Conservation (phyloP, 2,113 vertebrate genomes). For the Chamaea fasciata region DNA sequence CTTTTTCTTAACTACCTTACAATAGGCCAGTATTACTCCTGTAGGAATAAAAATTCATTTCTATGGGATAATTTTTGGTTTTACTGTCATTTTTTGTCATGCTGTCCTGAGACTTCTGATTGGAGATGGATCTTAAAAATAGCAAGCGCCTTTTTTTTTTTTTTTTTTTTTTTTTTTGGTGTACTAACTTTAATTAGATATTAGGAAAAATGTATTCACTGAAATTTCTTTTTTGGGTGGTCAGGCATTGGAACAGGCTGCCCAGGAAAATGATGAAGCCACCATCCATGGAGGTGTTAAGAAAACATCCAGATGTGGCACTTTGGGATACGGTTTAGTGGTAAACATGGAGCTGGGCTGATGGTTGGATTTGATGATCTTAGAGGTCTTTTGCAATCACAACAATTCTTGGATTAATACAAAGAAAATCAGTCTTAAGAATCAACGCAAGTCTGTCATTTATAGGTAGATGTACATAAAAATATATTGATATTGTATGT, state of each 20-base stretch:
- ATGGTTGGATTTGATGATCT: not conserved
- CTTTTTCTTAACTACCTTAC: not conserved
- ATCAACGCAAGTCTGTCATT: not conserved
- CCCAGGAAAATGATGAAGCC: too few species aligned
- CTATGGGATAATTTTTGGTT: not conserved
- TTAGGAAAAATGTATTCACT: not conserved
- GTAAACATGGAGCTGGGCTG: not conserved
- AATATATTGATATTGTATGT: not conserved
- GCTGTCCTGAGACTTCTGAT: not conserved
- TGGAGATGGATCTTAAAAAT: not conserved
- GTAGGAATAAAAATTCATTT: fast-evolving
- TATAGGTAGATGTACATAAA: not conserved
- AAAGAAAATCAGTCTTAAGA: not conserved
- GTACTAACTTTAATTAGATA: not conserved
- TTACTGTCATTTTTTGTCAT: not conserved
- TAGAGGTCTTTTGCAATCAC: not conserved
- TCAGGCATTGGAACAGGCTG: not conserved
- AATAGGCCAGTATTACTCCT: too few species aligned
- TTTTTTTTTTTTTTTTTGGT: too few species aligned
- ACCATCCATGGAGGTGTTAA: not conserved
- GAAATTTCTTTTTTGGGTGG: not conserved
- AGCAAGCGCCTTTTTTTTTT: not conserved
- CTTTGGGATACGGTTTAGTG: not conserved
- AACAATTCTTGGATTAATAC: not conserved
- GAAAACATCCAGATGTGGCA: not conserved